Percentiles rank a stretch among this genome's conserved stretches.
Conservation (phyloP, 2,113 vertebrate species). For the Shinisaurus crocodilurus region DNA sequence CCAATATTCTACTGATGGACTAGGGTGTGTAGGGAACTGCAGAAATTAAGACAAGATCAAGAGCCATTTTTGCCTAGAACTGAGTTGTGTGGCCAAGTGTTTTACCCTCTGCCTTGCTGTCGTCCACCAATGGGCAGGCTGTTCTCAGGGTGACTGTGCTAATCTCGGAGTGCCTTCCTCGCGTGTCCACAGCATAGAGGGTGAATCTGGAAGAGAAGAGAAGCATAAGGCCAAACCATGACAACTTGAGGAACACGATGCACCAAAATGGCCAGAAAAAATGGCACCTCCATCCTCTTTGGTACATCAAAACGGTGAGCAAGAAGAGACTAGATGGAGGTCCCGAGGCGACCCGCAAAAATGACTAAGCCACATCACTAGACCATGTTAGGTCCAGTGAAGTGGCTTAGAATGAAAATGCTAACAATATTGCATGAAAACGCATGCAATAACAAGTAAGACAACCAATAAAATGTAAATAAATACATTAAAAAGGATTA, state of each 20-base stretch:
- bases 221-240: not conserved
- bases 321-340: not conserved
- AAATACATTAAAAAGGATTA: no score
- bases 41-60: not conserved
- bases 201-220: slow-evolving; percentile 85
- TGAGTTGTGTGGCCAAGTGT: not conserved
- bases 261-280: fast-evolving
- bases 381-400: no score
- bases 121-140: slow-evolving; percentile 94
- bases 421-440: no score
- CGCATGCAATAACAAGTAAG: no score
- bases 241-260: not conserved
- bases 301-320: not conserved
- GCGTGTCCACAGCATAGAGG: slow-evolving; percentile 92
- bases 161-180: slow-evolving; percentile 91
- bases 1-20: no score
- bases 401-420: no score
- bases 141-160: slow-evolving; percentile 93
- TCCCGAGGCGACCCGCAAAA: no score
- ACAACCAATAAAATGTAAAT: no score
- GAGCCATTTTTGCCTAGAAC: not conserved
- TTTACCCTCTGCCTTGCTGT: slow-evolving; percentile 95
- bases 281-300: not conserved
- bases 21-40: no score
- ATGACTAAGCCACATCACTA: no score